A percentile compares a stretch with the other conserved stretches of the same genome.
Evolutionary conservation across 2,113 vertebrate genomes (phyloP).

Genomic region (Hippopotamus amphibius): DNA sequence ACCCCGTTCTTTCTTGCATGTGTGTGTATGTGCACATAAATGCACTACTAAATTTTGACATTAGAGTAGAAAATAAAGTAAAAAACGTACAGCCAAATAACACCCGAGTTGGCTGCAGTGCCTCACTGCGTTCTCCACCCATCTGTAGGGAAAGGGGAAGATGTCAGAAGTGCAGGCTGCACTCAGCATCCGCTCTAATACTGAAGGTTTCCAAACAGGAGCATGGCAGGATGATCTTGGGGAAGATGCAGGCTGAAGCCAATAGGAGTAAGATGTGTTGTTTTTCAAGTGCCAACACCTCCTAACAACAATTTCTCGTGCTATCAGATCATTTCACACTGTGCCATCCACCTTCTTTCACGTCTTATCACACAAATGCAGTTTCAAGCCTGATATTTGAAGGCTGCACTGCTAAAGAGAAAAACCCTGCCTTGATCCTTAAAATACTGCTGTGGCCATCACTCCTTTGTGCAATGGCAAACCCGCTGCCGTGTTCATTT

Average conservation of each 20-base stretch:
- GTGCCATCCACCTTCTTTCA: slow-evolving; percentile 52
- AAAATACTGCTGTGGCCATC: background rate
- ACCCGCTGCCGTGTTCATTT: background rate
- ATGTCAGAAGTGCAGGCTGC: rapidly evolving
- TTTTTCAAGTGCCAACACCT: slow-evolving; percentile 71
- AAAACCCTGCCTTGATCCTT: slow-evolving; percentile 50
- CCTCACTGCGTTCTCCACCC: rapidly evolving
- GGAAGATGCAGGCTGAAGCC: slow-evolving; percentile 41
- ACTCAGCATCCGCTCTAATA: background rate
- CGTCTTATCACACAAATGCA: slow-evolving; percentile 40
- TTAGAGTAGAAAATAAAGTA: background rate
- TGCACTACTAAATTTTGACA: background rate
- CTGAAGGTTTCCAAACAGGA: slow-evolving; percentile 8
- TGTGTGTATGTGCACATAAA: background rate
- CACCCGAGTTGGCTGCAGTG: background rate
- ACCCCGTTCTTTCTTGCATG: background rate
- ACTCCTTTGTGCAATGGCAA: background rate
- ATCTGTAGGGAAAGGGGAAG: background rate
- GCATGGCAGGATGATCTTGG: background rate
- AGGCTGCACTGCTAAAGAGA: background rate
- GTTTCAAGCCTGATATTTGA: background rate
- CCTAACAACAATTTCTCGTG: slow-evolving; percentile 71
- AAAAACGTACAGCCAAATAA: background rate
- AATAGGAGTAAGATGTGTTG: slow-evolving; percentile 36
- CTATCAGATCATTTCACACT: slow-evolving; percentile 77